These are phyloP conservation scores for Cheilosia grossa DNA, from an alignment of 2,888 invertebrate species.

Conservation along the genomic window DNA sequence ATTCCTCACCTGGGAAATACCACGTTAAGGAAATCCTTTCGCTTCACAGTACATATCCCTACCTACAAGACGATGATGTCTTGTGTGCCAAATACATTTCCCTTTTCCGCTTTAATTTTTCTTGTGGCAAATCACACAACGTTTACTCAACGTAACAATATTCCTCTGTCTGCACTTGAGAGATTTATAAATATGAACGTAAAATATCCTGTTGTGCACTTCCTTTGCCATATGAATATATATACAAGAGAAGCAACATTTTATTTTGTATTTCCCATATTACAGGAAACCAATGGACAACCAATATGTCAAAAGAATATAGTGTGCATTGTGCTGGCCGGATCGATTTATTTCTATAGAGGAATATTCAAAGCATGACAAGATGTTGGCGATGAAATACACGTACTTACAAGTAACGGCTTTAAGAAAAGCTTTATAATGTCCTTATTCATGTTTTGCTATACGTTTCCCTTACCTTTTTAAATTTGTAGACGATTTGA, in stretches of 20 bases:
- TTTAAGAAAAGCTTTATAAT: neutral
- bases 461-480: neutral
- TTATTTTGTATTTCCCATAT: neutral
- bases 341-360: slow-evolving; percentile 30
- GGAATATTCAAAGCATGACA: neutral
- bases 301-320: slow-evolving; percentile 15
- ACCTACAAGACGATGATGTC: neutral
- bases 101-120: neutral
- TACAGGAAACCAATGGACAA: slow-evolving; percentile 20
- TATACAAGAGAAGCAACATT: neutral
- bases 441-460: slow-evolving; percentile 4
- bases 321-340: slow-evolving; percentile 16
- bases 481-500: neutral
- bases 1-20: too few relatives aligned
- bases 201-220: slow-evolving; percentile 11
- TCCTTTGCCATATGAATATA: neutral
- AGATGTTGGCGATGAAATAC: neutral
- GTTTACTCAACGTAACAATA: slow-evolving; percentile 4
- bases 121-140: slow-evolving; percentile 5
- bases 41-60: too few relatives aligned
- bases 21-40: too few relatives aligned
- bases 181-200: slow-evolving; percentile 4
- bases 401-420: neutral
- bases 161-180: slow-evolving; percentile 3
- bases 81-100: neutral